Evolutionary conservation across 1,140 invertebrate species (phyloP), one percentile per base, ranked within the genome.

Genomic region (Drosophila biarmipes): DNA sequence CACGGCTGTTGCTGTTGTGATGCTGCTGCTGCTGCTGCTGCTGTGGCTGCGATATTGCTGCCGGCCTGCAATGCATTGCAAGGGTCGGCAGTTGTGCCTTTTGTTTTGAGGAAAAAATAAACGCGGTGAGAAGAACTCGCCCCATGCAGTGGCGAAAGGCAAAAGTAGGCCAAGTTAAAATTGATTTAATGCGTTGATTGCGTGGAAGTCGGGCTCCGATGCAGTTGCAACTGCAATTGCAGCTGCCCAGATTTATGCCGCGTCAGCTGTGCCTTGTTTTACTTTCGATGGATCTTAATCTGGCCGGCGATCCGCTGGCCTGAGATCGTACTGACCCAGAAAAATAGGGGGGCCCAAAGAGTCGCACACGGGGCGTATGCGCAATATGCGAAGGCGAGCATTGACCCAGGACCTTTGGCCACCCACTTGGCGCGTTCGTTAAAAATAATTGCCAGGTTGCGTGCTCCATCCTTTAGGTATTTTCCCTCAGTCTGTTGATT

Each of bases 161-260:
- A 56, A 79, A 90, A 80, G 86, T 90, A 90, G 86, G 86, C 86
- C 87, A 90, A 90, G 81, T 87, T 90, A 90, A 90, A 90, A 90
- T 82, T 90, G 86, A 90, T 90, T 90, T 90, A 90, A 87, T 87
- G 81, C 72, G 51, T 69, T 79, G 81, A 87, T 86, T 86, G 81
- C 55, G 43, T 63, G 72, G 73, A 85, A 52, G 78, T 54, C 63
- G 51, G 14, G 61, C 49, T 45, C n/a, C 45, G 45, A 43, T 43
- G 53, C 61, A 43, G 15, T 53, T 62, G 68, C 76, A 64, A 66
- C 6, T 45, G 43, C 45, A 15, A 14, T 8, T 48, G 45, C 45
- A n/a, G n/a, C 10, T 38, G 52, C 58, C 59, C 73, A 40, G 71
- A 72, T 79, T 84, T 84, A 49, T 63, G 73, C 72, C n/a, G 53